Base-by-base conservation (phyloP, 2,888 invertebrate species). In the Euproctis similis region DNA sequence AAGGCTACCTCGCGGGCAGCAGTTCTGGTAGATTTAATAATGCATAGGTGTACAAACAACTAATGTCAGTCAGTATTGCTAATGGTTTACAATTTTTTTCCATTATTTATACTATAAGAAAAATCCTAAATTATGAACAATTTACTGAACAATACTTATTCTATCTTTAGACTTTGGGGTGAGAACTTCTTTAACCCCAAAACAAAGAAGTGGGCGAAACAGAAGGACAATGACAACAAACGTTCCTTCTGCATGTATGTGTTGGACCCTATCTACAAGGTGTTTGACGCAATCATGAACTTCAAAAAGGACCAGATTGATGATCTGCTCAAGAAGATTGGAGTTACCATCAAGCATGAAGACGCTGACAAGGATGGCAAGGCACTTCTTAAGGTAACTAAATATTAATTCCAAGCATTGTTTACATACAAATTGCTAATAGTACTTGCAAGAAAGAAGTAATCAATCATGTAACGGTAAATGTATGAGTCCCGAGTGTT, bases 241-340 rank as follows among this genome's bases (percentile, higher is more conserved):
- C 92, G 99, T 58, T 98, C 98, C 1, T 99, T 99, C 91, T 94
- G 93, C 80, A 97, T 98, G 93, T 99, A 98, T 85, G 95, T 99
- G 60, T 86, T 99, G 75, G 97, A 97, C 69, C 99, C 99, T 39
- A 98, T 99, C 85, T 99, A 97, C 89, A 97, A 98, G 88, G 95
- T 94, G 73, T 87, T 88, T 64, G 86, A 87, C 53, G 88, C 88
- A 36, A 87, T 89, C 80, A 97, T 96, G 96, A 94, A 94, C 86
- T 94, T 94, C 88, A 94, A 94, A 82, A 97, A 96, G 78, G 97
- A 97, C 30, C 97, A 98, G 69, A 94, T 94, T 37, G 92, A 94
- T 26, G 88, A 88, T 26, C 88, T 99, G 31, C 85, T 97, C 42
- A 91, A 92, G 54, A 98, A 98, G 82, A 88, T 99, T 50, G 94